Evolutionary conservation across 2,888 invertebrate genomes (phyloP).

Genomic region (Drosophila flavopinicola): DNA sequence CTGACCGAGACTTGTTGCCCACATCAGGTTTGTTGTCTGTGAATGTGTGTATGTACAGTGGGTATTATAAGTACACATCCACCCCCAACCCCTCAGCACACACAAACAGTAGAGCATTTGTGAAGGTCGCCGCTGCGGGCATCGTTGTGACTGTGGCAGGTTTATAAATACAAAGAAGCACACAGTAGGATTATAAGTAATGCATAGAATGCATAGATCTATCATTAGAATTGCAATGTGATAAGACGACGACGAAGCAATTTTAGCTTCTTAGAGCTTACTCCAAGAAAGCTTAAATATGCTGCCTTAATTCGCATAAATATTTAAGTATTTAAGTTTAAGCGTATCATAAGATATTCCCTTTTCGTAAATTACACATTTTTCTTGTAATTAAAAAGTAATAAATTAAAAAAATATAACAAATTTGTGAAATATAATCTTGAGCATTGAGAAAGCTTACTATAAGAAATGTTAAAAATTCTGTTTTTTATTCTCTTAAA

Average conservation of each 20-base stretch:
- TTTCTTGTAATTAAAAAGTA: too few relatives aligned
- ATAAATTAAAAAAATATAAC: too few relatives aligned
- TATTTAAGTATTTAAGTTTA: background rate
- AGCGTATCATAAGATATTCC: too few relatives aligned
- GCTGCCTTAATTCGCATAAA: background rate
- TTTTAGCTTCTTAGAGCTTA: conserved; percentile 6
- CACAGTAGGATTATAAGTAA: conserved; percentile 64
- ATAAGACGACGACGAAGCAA: conserved; percentile 14
- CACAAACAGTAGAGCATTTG: conserved; percentile 20
- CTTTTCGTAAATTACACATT: too few relatives aligned
- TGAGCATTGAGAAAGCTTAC: too few relatives aligned
- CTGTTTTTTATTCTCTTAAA: too few relatives aligned
- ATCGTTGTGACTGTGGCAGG: conserved; percentile 46
- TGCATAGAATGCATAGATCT: conserved; percentile 39
- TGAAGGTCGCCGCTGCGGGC: conserved; percentile 61
- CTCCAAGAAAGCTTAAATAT: conserved; percentile 2
- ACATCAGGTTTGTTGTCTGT: conserved; percentile 20
- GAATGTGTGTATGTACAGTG: background rate
- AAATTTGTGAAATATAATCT: too few relatives aligned
- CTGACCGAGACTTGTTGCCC: conserved; percentile 45
- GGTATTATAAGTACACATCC: background rate
- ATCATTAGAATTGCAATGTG: conserved; percentile 48
- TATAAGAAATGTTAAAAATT: too few relatives aligned
- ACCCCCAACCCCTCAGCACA: background rate
- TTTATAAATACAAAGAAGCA: conserved; percentile 69